Evolutionary conservation across 2,888 invertebrate genomes (phyloP).

Genomic region (Drosophila kambysellisi): DNA sequence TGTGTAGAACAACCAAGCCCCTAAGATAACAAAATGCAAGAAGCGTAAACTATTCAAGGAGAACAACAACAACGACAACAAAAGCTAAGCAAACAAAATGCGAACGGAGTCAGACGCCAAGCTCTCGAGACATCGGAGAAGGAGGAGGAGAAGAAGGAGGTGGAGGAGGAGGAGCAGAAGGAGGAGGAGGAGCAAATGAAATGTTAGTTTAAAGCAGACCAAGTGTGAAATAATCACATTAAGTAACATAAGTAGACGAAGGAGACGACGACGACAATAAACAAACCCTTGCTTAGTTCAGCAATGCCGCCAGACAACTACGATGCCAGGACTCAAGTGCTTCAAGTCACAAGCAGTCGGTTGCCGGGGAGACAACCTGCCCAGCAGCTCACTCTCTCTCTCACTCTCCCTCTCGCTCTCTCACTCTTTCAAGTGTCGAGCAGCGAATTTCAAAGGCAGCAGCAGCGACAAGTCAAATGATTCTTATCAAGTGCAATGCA

Average conservation of each 20-base stretch:
- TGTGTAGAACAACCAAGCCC: not conserved
- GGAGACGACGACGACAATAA: constrained; percentile 40
- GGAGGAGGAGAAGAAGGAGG: not conserved
- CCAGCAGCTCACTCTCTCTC: too few species aligned
- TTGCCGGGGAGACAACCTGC: constrained; percentile 2
- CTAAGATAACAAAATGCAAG: constrained; percentile 15
- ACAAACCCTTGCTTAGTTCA: not conserved
- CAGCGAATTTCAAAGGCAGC: constrained; percentile 23
- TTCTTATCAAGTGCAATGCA: constrained; percentile 27
- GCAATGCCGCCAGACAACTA: not conserved
- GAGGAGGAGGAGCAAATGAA: constrained; percentile 22
- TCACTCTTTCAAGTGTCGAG: not conserved
- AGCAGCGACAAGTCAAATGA: constrained; percentile 37
- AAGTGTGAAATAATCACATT: constrained; percentile 80
- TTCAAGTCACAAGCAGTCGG: constrained; percentile 17
- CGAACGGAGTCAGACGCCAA: constrained; percentile 6
- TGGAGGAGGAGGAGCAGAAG: not conserved
- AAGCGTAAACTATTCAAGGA: constrained; percentile 23
- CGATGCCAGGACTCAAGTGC: constrained; percentile 17
- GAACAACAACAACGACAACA: constrained; percentile 29
- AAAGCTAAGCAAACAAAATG: constrained; percentile 54
- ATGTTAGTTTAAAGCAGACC: constrained; percentile 65
- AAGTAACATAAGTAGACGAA: constrained; percentile 54
- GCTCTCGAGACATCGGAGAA: constrained; percentile 2
- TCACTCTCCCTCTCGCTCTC: not conserved